Conservation (phyloP, 1,140 invertebrate species). For the Berghia stephanieae region DNA sequence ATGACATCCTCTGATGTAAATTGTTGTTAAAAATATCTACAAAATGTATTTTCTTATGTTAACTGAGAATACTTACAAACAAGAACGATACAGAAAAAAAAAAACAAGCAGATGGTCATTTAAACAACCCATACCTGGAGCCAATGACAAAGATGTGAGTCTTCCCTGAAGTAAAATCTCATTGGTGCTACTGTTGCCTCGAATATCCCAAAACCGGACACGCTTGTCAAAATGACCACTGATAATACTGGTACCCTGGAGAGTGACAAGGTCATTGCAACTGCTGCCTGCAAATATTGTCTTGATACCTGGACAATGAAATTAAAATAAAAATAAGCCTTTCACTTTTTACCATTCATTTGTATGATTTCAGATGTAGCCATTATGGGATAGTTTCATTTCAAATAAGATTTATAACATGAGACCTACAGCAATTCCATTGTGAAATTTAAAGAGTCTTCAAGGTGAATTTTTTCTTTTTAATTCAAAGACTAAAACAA, state of each 20-base stretch:
- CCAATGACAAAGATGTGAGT: slow-evolving; percentile 93
- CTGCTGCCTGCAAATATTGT: slow-evolving; percentile 97
- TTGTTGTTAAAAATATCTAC: no score
- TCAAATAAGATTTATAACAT: no score
- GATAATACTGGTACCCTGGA: slow-evolving; percentile 88
- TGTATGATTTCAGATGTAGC: no score
- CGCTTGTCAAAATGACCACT: slow-evolving; percentile 98
- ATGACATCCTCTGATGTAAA: no score
- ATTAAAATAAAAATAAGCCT: no score
- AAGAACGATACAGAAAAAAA: not conserved
- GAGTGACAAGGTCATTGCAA: slow-evolving; percentile 94
- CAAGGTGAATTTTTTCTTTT: no score
- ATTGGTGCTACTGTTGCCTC: slow-evolving; percentile 73
- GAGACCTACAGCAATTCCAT: not conserved
- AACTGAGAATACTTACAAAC: not conserved
- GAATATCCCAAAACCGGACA: slow-evolving; percentile 95
- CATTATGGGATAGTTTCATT: no score
- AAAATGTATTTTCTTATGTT: no score
- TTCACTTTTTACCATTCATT: no score
- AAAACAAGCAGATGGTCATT: not conserved
- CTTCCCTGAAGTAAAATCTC: slow-evolving; percentile 90
- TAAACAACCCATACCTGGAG: slow-evolving; percentile 78
- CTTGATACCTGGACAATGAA: slow-evolving; percentile 87
- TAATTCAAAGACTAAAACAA: no score
- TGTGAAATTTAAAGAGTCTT: no score